These are phyloP conservation scores for Chrysina gloriosa DNA, from an alignment of 2,888 invertebrate species.

Conservation along the genomic window DNA sequence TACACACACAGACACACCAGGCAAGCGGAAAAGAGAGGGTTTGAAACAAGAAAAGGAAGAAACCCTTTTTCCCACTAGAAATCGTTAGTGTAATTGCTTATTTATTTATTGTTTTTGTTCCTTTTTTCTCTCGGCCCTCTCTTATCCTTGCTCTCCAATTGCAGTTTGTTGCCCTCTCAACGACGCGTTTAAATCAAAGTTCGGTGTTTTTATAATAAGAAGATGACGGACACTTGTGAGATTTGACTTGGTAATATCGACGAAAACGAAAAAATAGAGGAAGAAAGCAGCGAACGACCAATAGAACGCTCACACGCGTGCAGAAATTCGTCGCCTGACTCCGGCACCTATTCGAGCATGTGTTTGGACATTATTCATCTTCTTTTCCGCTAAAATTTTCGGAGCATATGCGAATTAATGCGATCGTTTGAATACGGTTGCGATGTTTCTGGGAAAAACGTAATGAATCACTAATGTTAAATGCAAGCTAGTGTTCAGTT, in stretches of 20 bases:
- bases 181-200: constrained; percentile 34
- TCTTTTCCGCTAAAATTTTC: constrained; percentile 15
- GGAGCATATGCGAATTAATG: constrained; percentile 18
- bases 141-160: constrained; percentile 14
- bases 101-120: constrained; percentile 27
- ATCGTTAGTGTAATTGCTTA: constrained; percentile 33
- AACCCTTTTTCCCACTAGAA: constrained; percentile 37
- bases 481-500: no score
- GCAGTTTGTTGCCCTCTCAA: constrained; percentile 34
- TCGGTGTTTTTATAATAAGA: constrained; percentile 37
- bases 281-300: not conserved
- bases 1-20: not conserved
- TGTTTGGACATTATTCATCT: not conserved
- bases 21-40: not conserved
- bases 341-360: not conserved
- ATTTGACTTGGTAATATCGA: constrained; percentile 33
- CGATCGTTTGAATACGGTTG: constrained; percentile 15
- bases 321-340: not conserved
- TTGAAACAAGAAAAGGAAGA: not conserved
- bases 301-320: constrained; percentile 1
- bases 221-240: constrained; percentile 23
- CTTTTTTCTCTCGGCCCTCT: not conserved
- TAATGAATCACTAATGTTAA: constrained; percentile 27
- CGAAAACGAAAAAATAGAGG: not conserved
- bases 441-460: not conserved